A percentile compares a stretch with the other conserved stretches of the same genome.
Conservation (phyloP, 2,797 vertebrate species). For the Acropternis orthonyx region DNA sequence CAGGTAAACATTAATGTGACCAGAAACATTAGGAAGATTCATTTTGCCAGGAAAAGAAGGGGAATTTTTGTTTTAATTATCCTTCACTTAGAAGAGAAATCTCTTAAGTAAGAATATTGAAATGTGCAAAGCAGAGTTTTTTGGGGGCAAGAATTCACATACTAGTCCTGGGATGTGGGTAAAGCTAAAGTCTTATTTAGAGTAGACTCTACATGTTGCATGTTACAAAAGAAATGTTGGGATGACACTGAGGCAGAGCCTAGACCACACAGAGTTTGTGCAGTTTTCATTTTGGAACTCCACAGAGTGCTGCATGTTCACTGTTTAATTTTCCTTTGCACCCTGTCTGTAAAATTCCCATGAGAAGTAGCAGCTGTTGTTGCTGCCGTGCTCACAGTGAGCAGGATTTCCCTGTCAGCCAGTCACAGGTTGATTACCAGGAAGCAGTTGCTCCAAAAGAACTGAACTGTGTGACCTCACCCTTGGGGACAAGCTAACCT, state of each 20-base stretch:
- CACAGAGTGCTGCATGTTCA: not conserved
- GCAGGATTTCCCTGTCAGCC: not conserved
- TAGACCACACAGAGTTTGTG: not conserved
- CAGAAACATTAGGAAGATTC: not conserved
- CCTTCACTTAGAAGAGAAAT: not conserved
- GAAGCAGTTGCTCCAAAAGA: not conserved
- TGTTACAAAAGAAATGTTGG: not conserved
- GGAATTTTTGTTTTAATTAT: not conserved
- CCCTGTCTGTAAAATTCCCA: not conserved
- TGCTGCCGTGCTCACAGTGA: not conserved
- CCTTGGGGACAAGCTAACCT: not conserved
- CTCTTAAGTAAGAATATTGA: not conserved
- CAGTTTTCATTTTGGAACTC: not conserved
- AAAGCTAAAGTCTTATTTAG: not conserved
- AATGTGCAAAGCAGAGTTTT: not conserved
- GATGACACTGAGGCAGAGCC: not conserved
- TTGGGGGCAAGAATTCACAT: not conserved
- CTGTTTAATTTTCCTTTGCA: not conserved
- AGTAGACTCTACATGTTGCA: not conserved
- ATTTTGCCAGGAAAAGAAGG: not conserved
- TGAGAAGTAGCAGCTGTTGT: not conserved
- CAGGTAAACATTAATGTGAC: not conserved
- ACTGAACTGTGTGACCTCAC: not conserved
- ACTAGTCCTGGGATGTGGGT: not conserved
- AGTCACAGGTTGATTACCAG: not conserved